These are phyloP conservation scores for Tetramorium simillimum DNA, from an alignment of 1,140 invertebrate genomes.

Conservation along the genomic window DNA sequence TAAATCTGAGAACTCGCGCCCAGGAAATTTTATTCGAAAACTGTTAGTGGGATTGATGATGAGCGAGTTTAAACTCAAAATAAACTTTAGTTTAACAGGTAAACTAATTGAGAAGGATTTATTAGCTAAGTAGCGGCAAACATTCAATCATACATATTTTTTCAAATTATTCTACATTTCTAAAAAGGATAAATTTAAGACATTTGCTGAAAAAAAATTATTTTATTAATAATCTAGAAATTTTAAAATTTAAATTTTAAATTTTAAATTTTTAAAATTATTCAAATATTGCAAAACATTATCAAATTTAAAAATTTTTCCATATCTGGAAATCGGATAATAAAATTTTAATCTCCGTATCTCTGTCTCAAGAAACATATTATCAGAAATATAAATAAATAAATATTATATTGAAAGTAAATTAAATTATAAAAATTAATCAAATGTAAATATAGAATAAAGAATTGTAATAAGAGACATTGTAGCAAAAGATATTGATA, in stretches of 20 bases:
- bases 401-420: neutral
- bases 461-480: neutral
- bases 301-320: neutral
- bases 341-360: neutral
- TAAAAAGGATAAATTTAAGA: neutral
- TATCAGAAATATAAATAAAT: neutral
- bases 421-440: neutral
- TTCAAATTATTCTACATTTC: neutral
- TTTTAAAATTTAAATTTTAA: neutral
- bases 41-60: slow-evolving; percentile 16
- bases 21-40: slow-evolving; percentile 43
- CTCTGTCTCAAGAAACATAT: neutral
- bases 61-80: slow-evolving; percentile 12
- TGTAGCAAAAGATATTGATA: neutral
- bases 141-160: neutral
- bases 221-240: neutral
- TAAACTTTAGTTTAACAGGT: neutral
- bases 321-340: neutral
- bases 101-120: neutral
- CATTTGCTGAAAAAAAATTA: neutral
- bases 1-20: slow-evolving; percentile 48
- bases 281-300: neutral
- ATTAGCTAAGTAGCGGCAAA: neutral
- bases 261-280: neutral
- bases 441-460: neutral